Base-by-base conservation (phyloP, 2,797 vertebrate genomes). In the Hirundo rustica region DNA sequence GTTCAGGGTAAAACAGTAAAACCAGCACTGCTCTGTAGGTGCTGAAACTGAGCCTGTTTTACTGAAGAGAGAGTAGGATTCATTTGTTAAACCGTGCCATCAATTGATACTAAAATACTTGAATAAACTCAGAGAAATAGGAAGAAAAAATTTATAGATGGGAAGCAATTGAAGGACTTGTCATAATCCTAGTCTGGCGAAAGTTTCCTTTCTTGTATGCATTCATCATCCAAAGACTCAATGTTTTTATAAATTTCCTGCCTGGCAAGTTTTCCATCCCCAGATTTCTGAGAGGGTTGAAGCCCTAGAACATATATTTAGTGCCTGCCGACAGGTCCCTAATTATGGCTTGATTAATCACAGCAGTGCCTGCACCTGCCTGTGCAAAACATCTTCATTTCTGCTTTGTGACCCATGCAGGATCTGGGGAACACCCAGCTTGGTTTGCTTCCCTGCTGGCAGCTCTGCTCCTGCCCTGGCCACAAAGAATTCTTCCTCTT, bases 291-390 rank as follows among this genome's bases (percentile, higher is more conserved):
- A 95, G 88, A 94, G 76, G 85, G 86, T 93, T 97, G 94, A 95
- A 96, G 92, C 92, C 91, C 92, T 79, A 81, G 88, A 93, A 96
- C 84, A 91, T 96, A 93, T 93, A 97, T 97, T 97, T 97, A 97
- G 88, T 47, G 95, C 71, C 70, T 95, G 92, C 93, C 22, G 83
- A 96, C 96, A 97, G 93, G 90, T 94, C 96, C 73, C 93, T 97
- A 97, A 97, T 97, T 97, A 97, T 79, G 87, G 51, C 91, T 96
- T 97, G 96, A 97, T 97, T 96, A 97, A 97, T 97, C 95, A 93
- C 93, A 94, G 90, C 94, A 77, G 88, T 92, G 96, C 79, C 92
- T 97, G 96, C 97, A 97, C 96, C 97, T 97, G 96, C 79, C 92
- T 95, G 77, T 88, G 92, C 80, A 95, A 92, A 97, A 96, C 94